phyloP scores from a whole-genome alignment of 2,113 vertebrate genomes.

The Rallus limicola region DNA sequence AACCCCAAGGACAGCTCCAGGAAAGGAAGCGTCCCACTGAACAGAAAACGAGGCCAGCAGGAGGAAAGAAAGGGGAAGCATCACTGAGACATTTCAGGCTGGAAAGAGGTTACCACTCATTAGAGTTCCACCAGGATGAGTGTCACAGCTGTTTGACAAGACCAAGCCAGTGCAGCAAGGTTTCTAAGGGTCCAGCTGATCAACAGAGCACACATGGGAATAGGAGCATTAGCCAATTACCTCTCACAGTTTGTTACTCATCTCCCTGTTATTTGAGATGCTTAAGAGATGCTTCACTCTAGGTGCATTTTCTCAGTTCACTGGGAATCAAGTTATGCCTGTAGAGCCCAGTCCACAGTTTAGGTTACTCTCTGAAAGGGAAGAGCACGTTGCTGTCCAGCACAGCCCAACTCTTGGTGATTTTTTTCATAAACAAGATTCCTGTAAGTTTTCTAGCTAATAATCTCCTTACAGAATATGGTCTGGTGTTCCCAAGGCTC shows the following conservation, averaged over 20 bases:
- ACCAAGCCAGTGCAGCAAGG: not conserved
- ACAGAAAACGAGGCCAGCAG: constrained; percentile 32
- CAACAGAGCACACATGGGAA: constrained; percentile 15
- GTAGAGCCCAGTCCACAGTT: not conserved
- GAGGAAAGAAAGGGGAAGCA: constrained; percentile 20
- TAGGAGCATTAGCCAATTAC: constrained; percentile 47
- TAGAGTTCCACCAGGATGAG: constrained; percentile 9
- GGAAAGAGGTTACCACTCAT: constrained; percentile 38
- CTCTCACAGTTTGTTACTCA: not conserved
- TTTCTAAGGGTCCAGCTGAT: not conserved
- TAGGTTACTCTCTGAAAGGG: not conserved
- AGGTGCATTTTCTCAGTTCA: not conserved
- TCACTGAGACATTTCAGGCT: constrained; percentile 21
- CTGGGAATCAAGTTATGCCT: not conserved
- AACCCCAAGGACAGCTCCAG: constrained; percentile 2
- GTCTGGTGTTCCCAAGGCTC: not conserved
- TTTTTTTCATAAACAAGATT: not conserved
- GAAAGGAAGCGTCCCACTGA: not conserved
- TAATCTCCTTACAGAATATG: not conserved
- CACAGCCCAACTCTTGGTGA: not conserved
- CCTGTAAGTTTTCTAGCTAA: not conserved
- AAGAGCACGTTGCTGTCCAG: not conserved
- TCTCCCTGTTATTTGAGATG: not conserved
- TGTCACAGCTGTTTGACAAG: constrained; percentile 15
- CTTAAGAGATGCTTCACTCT: not conserved